Conservation (phyloP, 2,113 vertebrate genomes). For the Gobius niger region DNA sequence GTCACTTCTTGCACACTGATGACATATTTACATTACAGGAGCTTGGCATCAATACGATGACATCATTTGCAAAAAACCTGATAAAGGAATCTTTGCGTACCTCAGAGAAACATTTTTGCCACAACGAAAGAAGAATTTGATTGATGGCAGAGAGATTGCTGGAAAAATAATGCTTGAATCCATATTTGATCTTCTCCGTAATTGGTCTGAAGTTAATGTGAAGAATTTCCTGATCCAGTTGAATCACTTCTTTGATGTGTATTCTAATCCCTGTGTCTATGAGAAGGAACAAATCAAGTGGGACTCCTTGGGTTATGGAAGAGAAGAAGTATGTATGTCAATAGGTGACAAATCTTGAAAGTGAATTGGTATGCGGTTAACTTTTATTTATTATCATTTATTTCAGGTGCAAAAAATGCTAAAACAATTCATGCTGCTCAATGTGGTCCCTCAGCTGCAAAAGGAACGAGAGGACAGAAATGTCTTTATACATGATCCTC, state of each 20-base stretch:
- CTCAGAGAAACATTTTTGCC: neutral
- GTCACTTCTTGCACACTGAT: too few species aligned
- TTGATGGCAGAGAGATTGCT: constrained; percentile 79
- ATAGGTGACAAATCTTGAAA: neutral
- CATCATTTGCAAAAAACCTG: constrained; percentile 77
- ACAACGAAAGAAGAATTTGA: constrained; percentile 38
- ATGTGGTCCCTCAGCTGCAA: constrained; percentile 49
- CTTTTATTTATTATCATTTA: neutral
- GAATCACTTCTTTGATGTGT: constrained; percentile 74
- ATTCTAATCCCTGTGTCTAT: constrained; percentile 54
- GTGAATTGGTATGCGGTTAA: fast-evolving
- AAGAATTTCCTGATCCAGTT: constrained; percentile 78
- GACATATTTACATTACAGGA: constrained; percentile 39
- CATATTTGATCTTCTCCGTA: constrained; percentile 82
- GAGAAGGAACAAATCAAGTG: constrained; percentile 47
- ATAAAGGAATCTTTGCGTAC: fast-evolving
- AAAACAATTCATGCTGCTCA: constrained; percentile 64
- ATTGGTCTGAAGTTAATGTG: constrained; percentile 78
- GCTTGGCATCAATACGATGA: constrained; percentile 97
- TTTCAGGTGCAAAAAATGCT: constrained; percentile 66
- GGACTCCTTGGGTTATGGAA: constrained; percentile 50
- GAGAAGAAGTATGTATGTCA: constrained; percentile 73
- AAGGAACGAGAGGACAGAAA: constrained; percentile 30
- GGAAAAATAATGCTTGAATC: constrained; percentile 79
- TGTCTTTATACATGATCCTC: constrained; percentile 44